A percentile compares a stretch with the other conserved stretches of the same genome.
phyloP scores from a whole-genome alignment of 2,888 invertebrate species.

The Anagyrus pseudococci region DNA sequence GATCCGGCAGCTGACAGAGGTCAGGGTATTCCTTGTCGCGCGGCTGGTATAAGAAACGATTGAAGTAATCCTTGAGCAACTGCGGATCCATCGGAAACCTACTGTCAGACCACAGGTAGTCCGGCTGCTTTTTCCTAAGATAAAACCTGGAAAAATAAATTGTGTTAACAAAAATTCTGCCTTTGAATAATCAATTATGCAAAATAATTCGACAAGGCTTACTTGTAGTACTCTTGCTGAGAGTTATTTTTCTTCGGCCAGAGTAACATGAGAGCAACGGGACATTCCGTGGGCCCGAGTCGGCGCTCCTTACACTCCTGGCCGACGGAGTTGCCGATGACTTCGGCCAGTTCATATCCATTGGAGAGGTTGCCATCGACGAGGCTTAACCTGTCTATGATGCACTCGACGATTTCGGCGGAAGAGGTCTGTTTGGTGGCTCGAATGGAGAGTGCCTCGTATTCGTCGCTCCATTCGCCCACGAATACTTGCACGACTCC shows the following conservation, averaged over 20 bases:
- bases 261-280: constrained; percentile 82
- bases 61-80: constrained; percentile 90
- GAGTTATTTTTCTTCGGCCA: constrained; percentile 74
- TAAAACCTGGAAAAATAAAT: constrained; percentile 76
- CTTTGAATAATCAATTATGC: background rate
- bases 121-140: constrained; percentile 83
- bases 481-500: constrained; percentile 79
- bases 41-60: constrained; percentile 89
- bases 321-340: constrained; percentile 84
- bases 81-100: constrained; percentile 87
- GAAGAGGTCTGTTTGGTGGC: constrained; percentile 92
- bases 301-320: constrained; percentile 92
- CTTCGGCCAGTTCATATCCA: constrained; percentile 86
- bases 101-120: constrained; percentile 85
- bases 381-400: constrained; percentile 71
- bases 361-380: constrained; percentile 64
- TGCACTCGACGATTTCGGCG: constrained; percentile 89
- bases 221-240: constrained; percentile 64
- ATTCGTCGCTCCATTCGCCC: constrained; percentile 85
- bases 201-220: constrained; percentile 29
- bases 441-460: constrained; percentile 89
- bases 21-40: constrained; percentile 95
- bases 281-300: constrained; percentile 81
- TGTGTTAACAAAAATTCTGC: background rate
- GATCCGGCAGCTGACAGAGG: constrained; percentile 91